Conservation (phyloP, 2,888 invertebrate genomes). For the Polyommatus iphigenia region DNA sequence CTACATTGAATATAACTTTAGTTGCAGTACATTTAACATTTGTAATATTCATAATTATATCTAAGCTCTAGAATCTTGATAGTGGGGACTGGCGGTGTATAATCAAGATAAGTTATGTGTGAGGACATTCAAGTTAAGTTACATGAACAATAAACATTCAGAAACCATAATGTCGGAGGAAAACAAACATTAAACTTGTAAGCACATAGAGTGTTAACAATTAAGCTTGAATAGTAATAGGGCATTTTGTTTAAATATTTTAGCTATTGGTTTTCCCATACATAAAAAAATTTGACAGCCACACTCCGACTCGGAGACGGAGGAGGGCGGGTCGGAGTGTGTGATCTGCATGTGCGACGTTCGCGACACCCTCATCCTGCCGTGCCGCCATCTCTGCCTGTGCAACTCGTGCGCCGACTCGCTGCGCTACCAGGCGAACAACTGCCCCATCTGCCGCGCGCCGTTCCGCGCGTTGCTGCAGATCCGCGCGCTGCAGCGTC, state of each 20-base stretch:
- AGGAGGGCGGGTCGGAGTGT: conserved; percentile 98
- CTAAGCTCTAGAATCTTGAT: background rate
- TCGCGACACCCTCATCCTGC: conserved; percentile 97
- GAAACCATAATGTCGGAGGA: no score
- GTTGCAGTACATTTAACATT: background rate
- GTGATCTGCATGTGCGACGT: conserved; percentile 99
- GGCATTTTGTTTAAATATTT: no score
- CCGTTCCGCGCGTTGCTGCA: conserved; percentile 98
- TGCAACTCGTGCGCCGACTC: conserved; percentile 99
- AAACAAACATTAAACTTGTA: no score
- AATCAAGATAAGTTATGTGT: no score
- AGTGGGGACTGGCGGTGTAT: no score
- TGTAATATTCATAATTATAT: background rate
- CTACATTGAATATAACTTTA: background rate
- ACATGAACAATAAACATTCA: no score
- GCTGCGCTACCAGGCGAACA: conserved; percentile 97
- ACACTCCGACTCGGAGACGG: conserved; percentile 90
- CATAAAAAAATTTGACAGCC: conserved; percentile 50
- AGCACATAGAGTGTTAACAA: no score
- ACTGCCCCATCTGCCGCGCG: conserved; percentile 99
- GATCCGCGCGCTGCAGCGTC: conserved; percentile 94
- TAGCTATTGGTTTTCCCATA: background rate
- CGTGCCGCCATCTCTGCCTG: conserved; percentile 98
- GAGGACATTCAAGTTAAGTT: no score
- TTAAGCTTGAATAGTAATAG: no score